These are phyloP conservation scores for Mylabris phalerata DNA, from an alignment of 1,140 invertebrate genomes.

Conservation along the genomic window DNA sequence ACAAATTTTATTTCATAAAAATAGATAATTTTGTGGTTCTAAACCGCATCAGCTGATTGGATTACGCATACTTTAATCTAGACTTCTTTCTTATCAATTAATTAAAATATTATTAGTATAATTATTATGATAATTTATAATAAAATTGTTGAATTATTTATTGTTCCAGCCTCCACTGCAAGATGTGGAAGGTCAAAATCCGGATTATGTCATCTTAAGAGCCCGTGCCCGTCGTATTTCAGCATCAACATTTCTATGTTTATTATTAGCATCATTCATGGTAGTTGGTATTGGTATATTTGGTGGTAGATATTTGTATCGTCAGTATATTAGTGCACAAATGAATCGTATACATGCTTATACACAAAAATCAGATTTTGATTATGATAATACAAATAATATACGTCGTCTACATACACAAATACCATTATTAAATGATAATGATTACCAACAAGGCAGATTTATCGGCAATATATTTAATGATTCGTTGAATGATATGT, in stretches of 20 bases:
- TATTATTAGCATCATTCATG: slow-evolving; percentile 64
- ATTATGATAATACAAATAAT: too few species aligned
- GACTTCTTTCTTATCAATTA: too few species aligned
- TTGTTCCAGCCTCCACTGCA: slow-evolving; percentile 18
- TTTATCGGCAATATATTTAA: background rate
- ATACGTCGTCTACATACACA: slow-evolving; percentile 49
- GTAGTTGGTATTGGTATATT: slow-evolving; percentile 70
- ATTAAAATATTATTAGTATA: too few species aligned
- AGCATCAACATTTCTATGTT: slow-evolving; percentile 57
- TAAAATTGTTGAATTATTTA: background rate
- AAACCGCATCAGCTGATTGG: too few species aligned
- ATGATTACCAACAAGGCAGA: background rate
- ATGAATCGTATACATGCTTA: slow-evolving; percentile 56
- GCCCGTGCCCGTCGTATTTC: slow-evolving; percentile 50
- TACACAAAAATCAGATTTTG: slow-evolving; percentile 6
- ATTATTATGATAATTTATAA: too few species aligned
- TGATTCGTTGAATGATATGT: background rate
- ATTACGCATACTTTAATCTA: too few species aligned
- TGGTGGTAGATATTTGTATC: slow-evolving; percentile 69
- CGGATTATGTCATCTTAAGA: slow-evolving; percentile 43
- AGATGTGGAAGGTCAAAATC: slow-evolving; percentile 36
- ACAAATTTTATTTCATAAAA: too few species aligned
- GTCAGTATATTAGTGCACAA: slow-evolving; percentile 59
- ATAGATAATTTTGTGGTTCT: too few species aligned
- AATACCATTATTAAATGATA: background rate